These are phyloP conservation scores for Panopea generosa DNA, from an alignment of 2,888 invertebrate species.

Conservation along the genomic window DNA sequence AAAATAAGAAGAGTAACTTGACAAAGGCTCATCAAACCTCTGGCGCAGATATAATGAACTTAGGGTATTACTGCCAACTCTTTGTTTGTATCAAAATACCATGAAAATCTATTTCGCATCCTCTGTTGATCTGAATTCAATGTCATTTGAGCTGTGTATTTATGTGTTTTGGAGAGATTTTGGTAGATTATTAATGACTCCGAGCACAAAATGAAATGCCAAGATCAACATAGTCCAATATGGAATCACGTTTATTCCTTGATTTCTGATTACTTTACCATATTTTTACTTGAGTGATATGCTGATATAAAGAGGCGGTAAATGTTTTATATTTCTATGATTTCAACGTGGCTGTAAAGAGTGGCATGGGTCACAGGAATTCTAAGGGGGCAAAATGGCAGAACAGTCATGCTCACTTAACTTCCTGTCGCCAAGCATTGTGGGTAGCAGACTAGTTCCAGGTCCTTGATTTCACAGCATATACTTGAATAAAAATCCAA, in stretches of 20 bases:
- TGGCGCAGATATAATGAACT: conserved; percentile 50
- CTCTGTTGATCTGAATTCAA: conserved; percentile 43
- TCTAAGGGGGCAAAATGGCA: conserved; percentile 58
- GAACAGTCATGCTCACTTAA: conserved; percentile 64
- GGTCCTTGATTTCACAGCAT: not conserved
- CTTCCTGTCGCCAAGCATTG: conserved; percentile 59
- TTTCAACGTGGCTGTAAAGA: conserved; percentile 31
- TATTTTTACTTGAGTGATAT: conserved; percentile 57
- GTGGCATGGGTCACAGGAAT: conserved; percentile 55
- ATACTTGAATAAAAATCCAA: too few relatives aligned
- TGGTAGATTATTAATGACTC: conserved; percentile 62
- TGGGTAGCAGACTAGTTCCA: conserved; percentile 37
- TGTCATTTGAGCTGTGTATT: conserved; percentile 51
- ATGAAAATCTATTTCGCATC: conserved; percentile 60
- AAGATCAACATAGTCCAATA: conserved; percentile 63
- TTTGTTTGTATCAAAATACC: conserved; percentile 49
- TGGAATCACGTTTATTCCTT: conserved; percentile 62
- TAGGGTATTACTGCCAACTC: conserved; percentile 38
- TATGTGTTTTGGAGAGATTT: conserved; percentile 62
- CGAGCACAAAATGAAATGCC: conserved; percentile 57
- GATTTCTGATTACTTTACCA: conserved; percentile 56
- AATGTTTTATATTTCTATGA: conserved; percentile 62
- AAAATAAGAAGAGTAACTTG: too few relatives aligned
- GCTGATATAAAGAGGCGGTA: conserved; percentile 60
- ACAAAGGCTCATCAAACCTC: conserved; percentile 18